A percentile compares a stretch with the other conserved stretches of the same genome.
Evolutionary conservation across 2,113 vertebrate species (phyloP).

Genomic region (Amazona vittata): DNA sequence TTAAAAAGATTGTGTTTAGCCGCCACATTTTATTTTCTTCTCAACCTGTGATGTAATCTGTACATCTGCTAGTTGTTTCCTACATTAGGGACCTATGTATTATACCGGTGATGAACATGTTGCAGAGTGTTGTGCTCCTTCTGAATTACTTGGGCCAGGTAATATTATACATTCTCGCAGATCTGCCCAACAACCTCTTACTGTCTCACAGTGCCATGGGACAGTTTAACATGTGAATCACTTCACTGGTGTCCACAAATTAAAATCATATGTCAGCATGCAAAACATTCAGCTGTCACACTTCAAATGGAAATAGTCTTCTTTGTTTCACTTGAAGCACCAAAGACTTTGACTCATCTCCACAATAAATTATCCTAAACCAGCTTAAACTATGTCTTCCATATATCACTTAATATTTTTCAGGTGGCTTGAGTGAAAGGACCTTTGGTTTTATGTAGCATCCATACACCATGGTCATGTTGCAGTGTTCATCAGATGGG

Average conservation of each 20-base stretch:
- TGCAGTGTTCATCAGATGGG: neutral
- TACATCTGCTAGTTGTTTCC: neutral
- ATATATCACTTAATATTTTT: neutral
- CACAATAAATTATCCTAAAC: neutral
- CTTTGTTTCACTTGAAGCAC: neutral
- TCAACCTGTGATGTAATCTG: conserved; percentile 15
- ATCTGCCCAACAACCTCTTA: neutral
- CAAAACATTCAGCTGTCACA: neutral
- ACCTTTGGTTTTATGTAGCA: neutral
- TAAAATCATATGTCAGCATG: neutral
- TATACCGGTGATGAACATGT: neutral
- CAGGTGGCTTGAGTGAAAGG: neutral
- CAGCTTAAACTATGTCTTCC: neutral
- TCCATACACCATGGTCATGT: neutral
- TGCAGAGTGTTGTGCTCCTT: neutral
- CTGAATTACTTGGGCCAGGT: neutral
- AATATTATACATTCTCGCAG: neutral
- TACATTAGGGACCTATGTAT: neutral
- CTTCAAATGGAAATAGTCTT: neutral
- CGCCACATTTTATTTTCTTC: conserved; percentile 12
- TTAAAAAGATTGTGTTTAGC: conserved; percentile 45
- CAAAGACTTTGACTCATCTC: neutral
- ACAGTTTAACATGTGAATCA: neutral
- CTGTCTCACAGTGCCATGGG: neutral
- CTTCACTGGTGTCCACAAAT: neutral